These are phyloP conservation scores for Oxygymnocypris stewartii DNA, from an alignment of 2,113 vertebrate genomes.

Conservation along the genomic window DNA sequence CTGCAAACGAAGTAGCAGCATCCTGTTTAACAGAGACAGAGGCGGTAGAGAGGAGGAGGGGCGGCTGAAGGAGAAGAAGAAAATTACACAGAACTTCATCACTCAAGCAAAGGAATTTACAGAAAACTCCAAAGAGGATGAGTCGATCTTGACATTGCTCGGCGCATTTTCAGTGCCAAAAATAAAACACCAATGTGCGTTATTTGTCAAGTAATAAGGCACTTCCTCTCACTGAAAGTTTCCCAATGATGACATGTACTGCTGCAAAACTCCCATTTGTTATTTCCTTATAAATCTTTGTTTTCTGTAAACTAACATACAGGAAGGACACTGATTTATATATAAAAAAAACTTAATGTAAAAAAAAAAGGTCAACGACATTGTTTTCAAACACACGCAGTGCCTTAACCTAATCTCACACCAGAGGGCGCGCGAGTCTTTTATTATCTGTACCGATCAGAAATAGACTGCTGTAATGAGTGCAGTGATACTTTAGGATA, in stretches of 20 bases:
- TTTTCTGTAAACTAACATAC: neutral
- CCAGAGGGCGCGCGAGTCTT: conserved; percentile 29
- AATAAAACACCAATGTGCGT: neutral
- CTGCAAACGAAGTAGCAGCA: conserved; percentile 52
- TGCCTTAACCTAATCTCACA: conserved; percentile 3
- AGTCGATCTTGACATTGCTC: neutral
- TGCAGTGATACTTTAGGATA: neutral
- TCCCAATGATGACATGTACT: neutral
- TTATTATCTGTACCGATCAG: neutral
- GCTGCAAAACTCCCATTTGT: neutral
- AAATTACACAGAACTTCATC: conserved; percentile 11
- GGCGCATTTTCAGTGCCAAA: neutral
- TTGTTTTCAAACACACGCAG: neutral
- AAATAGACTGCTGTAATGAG: neutral
- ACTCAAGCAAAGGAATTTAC: neutral
- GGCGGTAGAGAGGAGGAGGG: conserved; percentile 27
- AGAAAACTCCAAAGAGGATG: neutral
- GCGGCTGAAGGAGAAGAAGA: conserved; percentile 15
- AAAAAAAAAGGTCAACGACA: neutral
- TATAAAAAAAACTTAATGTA: neutral
- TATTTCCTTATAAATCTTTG: neutral
- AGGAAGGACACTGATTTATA: neutral
- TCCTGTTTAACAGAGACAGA: conserved; percentile 51
- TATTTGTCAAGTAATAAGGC: neutral
- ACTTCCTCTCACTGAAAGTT: neutral